phyloP scores from a whole-genome alignment of 2,113 vertebrate species.

The Ariopsis seemanni region DNA sequence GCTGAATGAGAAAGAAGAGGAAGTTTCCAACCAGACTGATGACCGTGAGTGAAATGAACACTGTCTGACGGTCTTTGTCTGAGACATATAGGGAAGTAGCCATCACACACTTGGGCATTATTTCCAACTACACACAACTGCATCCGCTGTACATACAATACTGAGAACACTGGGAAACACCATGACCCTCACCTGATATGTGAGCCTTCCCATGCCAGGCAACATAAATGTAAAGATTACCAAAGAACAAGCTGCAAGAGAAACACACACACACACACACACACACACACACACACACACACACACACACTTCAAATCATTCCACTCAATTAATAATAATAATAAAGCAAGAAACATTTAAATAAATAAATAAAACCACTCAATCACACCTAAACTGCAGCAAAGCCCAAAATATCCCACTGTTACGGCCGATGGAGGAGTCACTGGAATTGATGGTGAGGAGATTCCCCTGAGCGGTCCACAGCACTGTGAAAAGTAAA shows the following conservation, averaged over 20 bases:
- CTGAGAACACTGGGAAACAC: not conserved
- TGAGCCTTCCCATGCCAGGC: conserved; percentile 90
- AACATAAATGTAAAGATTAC: conserved; percentile 93
- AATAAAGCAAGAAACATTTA: not conserved
- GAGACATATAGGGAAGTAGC: conserved; percentile 42
- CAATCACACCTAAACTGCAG: conserved; percentile 85
- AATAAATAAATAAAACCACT: not conserved
- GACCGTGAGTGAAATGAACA: conserved; percentile 93
- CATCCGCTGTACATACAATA: not conserved
- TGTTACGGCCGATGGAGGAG: conserved; percentile 91
- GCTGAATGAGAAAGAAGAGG: conserved; percentile 94
- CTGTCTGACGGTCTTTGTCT: conserved; percentile 91
- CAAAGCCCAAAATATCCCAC: conserved; percentile 95
- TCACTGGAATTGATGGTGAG: conserved; percentile 91
- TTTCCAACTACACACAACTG: conserved; percentile 3
- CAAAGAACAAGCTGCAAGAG: conserved; percentile 88
- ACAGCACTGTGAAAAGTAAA: conserved; percentile 78
- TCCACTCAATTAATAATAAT: not conserved
- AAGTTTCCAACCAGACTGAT: conserved; percentile 95
- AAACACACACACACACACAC: not conserved
- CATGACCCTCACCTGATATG: conserved; percentile 84
- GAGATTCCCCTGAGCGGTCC: conserved; percentile 95
- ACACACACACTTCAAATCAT: no score
- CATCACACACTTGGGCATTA: conserved; percentile 20
- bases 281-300: no score